Evolutionary conservation across 2,888 invertebrate species (phyloP), one percentile per base, ranked within the genome.

Genomic region (Athalia circularis): DNA sequence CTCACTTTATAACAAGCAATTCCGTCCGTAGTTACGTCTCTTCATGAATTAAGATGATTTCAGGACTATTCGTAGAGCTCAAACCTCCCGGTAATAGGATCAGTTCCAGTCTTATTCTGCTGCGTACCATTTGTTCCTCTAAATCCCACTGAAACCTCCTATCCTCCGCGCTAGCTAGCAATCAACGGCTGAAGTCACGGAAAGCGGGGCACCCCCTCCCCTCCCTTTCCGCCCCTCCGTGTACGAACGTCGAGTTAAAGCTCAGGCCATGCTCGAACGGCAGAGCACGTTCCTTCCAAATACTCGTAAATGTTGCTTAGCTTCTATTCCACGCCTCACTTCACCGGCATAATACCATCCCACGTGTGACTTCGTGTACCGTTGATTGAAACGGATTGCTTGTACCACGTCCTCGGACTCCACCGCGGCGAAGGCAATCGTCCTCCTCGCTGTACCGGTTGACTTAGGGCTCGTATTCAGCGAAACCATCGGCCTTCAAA

Each of bases 31-130:
- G 57, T 72, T 15, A n/a, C 8, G 54, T 54, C 8, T 54, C 13
- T 45, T 72, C 13, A 47, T 72, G 72, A 72, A 72, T 72, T 72
- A 72, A 72, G 72, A 72, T 72, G 72, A 72, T 72, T 72, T 72
- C 72, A 72, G 57, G 72, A 72, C 72, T 72, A 72, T 72, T 72
- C 72, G 7, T 6, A 59, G 59, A 72, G 57, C 13, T 29, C 29
- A 52, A 48, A 50, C 29, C 43, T 68, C 68, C 54, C 54, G 52
- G 68, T 68, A 68, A 68, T 68, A 54, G 50, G 43, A 52, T 68
- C 54, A 11, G 68, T 68, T 68, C 54, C n/a, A 54, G 68, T 15
- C 52, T 68, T n/a, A 7, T 54, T 43, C 54, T 54, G 29, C 54
- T 29, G 29, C 43, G 50, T 52, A 52, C 67, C 54, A 68, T 68